Evolutionary conservation across 2,113 vertebrate species (phyloP).

Genomic region (Zosterops japonicus): DNA sequence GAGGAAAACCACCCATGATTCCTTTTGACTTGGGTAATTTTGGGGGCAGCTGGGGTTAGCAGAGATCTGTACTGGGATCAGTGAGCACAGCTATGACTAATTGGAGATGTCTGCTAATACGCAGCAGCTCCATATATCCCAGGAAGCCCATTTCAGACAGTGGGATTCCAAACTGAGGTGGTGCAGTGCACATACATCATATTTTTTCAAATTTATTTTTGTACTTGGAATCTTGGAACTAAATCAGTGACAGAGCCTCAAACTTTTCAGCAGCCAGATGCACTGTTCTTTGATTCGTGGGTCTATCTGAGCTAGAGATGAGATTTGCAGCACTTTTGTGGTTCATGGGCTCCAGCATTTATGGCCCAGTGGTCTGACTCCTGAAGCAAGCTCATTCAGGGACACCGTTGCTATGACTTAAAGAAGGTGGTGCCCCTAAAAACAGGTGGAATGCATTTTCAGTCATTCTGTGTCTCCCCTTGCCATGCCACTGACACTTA

Average conservation of each 20-base stretch:
- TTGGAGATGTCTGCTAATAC: not conserved
- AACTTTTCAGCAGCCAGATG: constrained; percentile 1
- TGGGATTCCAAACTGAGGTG: not conserved
- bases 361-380: not conserved
- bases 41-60: not conserved
- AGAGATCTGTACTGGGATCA: not conserved
- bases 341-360: not conserved
- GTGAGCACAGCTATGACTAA: not conserved
- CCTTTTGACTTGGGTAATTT: not conserved
- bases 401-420: not conserved
- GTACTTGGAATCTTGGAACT: not conserved
- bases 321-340: not conserved
- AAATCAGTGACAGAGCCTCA: not conserved
- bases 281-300: not conserved
- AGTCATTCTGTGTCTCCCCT: not conserved
- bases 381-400: not conserved
- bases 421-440: not conserved
- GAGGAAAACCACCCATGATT: not conserved
- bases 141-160: not conserved
- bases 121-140: not conserved
- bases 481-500: not conserved
- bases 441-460: not conserved
- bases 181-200: not conserved
- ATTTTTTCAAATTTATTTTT: not conserved
- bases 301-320: not conserved